Percentiles rank a stretch among this genome's conserved stretches.
Conservation (phyloP, 2,797 vertebrate genomes). For the Microtus californicus region DNA sequence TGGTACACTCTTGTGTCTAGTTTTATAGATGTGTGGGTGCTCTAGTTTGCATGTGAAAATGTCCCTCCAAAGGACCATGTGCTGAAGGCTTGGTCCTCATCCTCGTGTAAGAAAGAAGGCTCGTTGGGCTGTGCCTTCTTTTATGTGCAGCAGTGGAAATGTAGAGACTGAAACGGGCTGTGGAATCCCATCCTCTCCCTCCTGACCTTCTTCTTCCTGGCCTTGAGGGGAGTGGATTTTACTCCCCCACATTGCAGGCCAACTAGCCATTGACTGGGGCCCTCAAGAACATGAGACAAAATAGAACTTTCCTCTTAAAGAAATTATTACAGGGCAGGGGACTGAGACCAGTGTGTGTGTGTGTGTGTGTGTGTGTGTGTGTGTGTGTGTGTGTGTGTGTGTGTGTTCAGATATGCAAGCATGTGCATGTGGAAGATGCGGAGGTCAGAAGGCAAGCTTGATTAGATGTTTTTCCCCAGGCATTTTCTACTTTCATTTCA, state of each 20-base stretch:
- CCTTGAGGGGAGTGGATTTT: not conserved
- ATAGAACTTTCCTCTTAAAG: not conserved
- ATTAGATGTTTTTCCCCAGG: no score
- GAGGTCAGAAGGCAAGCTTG: not conserved
- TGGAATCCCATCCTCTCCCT: not conserved
- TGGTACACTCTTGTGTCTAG: not conserved
- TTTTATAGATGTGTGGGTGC: not conserved
- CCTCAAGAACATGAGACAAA: not conserved
- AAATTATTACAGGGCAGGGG: not conserved
- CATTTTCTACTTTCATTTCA: not conserved
- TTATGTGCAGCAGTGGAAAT: not conserved
- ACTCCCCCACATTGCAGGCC: not conserved
- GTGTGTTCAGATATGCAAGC: not conserved
- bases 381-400: not conserved
- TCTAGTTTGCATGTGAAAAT: not conserved
- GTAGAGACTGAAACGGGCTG: not conserved
- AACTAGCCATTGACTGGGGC: not conserved
- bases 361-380: not conserved
- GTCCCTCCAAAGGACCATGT: not conserved
- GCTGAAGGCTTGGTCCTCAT: not conserved
- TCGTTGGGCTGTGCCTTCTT: not conserved
- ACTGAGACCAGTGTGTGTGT: not conserved
- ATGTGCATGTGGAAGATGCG: not conserved
- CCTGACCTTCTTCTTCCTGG: not conserved
- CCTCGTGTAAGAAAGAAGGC: not conserved